Evolutionary conservation across 2,888 invertebrate genomes (phyloP), one percentile per base, ranked within the genome.

Genomic region (Phyllotreta striolata): DNA sequence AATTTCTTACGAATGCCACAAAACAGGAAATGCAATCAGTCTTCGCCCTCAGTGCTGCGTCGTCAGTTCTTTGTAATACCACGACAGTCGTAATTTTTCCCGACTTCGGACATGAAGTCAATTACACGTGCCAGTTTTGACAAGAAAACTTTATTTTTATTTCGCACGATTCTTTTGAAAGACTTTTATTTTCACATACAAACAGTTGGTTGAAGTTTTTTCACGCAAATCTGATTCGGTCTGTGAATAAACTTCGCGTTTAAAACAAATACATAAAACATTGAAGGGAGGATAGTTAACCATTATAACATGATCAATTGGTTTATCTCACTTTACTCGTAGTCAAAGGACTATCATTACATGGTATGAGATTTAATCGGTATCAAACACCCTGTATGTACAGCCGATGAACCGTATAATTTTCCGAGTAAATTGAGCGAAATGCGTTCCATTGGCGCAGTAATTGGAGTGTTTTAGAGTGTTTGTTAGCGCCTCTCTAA

Each of bases 81-180:
- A 56, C 10, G 37, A 6, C 13, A 14, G 37, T 14, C 44, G 10
- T 43, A 43, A 56, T 56, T 56, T 56, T 56, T 56, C 56, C 37
- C 13, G 44, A 35, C 43, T 56, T 56, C 46, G 44, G 44, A 43
- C 56, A 55, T 43, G 44, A 56, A 56, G 56, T 56, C 56, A 56
- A 56, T 56, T 56, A 56, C 44, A 56, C 56, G 56, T 56, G 56
- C 44, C 13, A 46, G 35, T 56, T 56, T 56, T 56, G 56, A 56
- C 56, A 56, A 56, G 44, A 2, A n/a, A 34, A n/a, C 43, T 40
- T 40, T 56, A 55, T 56, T 56, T 37, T 52, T 39, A 49, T 47
- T 35, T 34, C 37, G 4, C 9, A 12, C 37, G 49, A 12, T 49
- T 49, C 10, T 34, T 35, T n/a, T 49, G 35, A 49, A 49, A 49